Percentiles rank a stretch among this genome's conserved stretches.
Evolutionary conservation across 2,888 invertebrate species (phyloP).

Genomic region (Trachelus tabidus): DNA sequence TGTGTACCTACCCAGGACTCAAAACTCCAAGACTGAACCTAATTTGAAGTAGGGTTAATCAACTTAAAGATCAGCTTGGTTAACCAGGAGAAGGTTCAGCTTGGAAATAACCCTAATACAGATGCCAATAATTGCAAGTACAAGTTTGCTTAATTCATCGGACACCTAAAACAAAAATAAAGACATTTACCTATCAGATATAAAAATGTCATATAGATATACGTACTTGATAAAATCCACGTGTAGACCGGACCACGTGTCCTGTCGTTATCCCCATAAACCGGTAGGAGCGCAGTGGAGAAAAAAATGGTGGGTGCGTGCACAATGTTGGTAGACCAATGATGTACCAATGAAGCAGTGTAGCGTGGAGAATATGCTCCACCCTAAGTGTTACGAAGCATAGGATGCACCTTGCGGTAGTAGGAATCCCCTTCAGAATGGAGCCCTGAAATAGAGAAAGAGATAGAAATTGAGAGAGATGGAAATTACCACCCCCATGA

Average conservation of each 20-base stretch:
- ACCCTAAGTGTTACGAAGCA: background rate
- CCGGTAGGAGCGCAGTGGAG: background rate
- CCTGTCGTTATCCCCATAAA: background rate
- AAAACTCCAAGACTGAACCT: background rate
- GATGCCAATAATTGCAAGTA: background rate
- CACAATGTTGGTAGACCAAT: background rate
- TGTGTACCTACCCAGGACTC: background rate
- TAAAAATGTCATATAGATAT: background rate
- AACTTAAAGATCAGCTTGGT: background rate
- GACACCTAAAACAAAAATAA: background rate
- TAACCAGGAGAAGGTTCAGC: background rate
- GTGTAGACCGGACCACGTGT: background rate
- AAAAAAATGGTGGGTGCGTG: background rate
- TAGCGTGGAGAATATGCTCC: conserved; percentile 2
- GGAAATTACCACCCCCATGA: conserved; percentile 7
- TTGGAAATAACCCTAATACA: background rate
- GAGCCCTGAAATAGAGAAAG: background rate
- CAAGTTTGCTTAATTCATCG: background rate
- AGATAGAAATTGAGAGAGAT: background rate
- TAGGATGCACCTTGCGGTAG: conserved; percentile 40
- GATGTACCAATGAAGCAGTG: background rate
- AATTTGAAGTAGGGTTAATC: background rate
- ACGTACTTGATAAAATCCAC: background rate
- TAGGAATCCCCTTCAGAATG: conserved; percentile 25
- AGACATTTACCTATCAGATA: background rate